Base-by-base conservation (phyloP, 2,113 vertebrate species). In the Xerus inauris region DNA sequence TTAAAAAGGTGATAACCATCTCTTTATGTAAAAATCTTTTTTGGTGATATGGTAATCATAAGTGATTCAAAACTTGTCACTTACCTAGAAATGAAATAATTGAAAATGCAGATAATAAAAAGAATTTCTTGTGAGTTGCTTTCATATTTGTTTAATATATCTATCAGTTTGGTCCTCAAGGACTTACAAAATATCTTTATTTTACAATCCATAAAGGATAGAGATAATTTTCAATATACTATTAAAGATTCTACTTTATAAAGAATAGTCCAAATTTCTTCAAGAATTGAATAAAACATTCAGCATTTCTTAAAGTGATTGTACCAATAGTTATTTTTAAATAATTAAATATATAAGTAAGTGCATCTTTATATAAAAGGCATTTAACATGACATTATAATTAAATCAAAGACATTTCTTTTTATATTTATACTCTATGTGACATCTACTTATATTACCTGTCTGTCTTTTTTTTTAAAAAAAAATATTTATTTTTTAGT, bases 11-110 rank as follows among this genome's bases (percentile, higher is more conserved):
- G 1, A 40, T 35, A 81, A 62, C 13, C 0, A 35, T n/a, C 6
- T 71, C 40, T 72, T 71, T 73, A 49, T 89, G 20, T 3, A 89
- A 95, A 62, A n/a, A 81, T 1, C 42, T 38, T 85, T 79, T 69
- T 92, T 8, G 22, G 11, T 57, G 0, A 59, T 82, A 76, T 12
- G 26, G 1, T 91, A 45, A 51, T 93, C 7, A 51, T 10, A 87
- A 76, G 8, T 76, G 32, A 62, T 45, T 80, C 22, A 88, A 82
- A 64, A 9, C n/a, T 72, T 93, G 9, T 32, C 14, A 85, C 77
- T 90, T 73, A 85, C 85, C 87, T 73, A 82, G 28, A 96, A 94
- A 79, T 73, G 3, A 92, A 84, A 42, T 47, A 67, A 81, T 85
- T 73, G 35, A 84, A 94, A 81, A 77, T 10, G 0, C 47, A 92